A percentile compares a stretch with the other conserved stretches of the same genome.
phyloP scores from a whole-genome alignment of 2,113 vertebrate genomes.

The Epinephelus moara region DNA sequence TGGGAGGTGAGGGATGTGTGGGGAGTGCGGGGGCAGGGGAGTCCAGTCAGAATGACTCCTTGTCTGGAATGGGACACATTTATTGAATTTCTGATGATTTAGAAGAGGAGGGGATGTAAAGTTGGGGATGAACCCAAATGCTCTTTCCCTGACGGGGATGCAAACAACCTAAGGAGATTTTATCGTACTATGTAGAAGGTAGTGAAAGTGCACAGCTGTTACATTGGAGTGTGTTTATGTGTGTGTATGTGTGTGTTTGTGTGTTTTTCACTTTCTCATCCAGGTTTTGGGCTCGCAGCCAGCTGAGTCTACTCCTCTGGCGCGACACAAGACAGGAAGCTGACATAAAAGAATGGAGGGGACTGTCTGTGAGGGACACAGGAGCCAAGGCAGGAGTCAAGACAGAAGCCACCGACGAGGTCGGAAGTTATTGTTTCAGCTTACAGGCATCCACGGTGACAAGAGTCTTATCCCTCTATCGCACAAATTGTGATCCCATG shows the following conservation, averaged over 20 bases:
- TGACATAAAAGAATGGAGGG: conserved; percentile 83
- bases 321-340: conserved; percentile 86
- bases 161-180: conserved; percentile 2
- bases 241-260: conserved; percentile 15
- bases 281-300: conserved; percentile 75
- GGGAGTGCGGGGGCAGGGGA: conserved; percentile 67
- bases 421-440: conserved; percentile 83
- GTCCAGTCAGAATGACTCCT: conserved; percentile 83
- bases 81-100: conserved; percentile 56
- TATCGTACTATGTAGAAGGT: conserved; percentile 45
- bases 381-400: conserved; percentile 75
- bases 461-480: conserved; percentile 50
- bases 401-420: conserved; percentile 57
- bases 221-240: not conserved
- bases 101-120: conserved; percentile 42
- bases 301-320: conserved; percentile 78
- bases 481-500: conserved; percentile 40
- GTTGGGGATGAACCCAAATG: conserved; percentile 43
- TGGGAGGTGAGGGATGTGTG: conserved; percentile 71
- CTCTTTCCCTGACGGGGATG: conserved; percentile 37
- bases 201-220: conserved; percentile 49
- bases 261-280: conserved; percentile 56
- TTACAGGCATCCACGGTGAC: conserved; percentile 50
- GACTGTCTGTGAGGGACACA: conserved; percentile 59
- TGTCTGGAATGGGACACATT: conserved; percentile 55